phyloP scores from a whole-genome alignment of 2,888 invertebrate genomes.

The Orchesella flavescens region DNA sequence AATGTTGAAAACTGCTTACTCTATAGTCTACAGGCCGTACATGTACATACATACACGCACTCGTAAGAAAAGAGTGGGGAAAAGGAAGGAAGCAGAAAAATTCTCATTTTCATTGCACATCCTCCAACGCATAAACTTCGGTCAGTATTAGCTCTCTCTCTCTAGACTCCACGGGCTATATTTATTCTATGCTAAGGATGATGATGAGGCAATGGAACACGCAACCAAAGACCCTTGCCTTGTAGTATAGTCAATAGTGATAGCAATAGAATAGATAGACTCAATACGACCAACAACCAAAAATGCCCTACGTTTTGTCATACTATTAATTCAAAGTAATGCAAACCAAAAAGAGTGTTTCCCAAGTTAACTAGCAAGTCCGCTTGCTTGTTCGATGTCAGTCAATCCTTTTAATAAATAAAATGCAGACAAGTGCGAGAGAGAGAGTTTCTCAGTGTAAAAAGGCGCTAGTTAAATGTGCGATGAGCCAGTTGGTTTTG shows the following conservation, averaged over 20 bases:
- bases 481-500: constrained; percentile 27
- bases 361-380: neutral
- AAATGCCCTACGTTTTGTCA: constrained; percentile 27
- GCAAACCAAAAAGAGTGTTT: constrained; percentile 1
- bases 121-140: constrained; percentile 52
- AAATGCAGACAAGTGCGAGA: constrained; percentile 52
- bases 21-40: neutral
- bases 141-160: constrained; percentile 16
- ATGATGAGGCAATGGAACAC: constrained; percentile 1
- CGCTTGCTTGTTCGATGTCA: constrained; percentile 25
- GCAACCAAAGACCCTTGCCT: constrained; percentile 8
- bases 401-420: constrained; percentile 51
- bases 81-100: constrained; percentile 56
- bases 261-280: neutral
- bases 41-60: constrained; percentile 36
- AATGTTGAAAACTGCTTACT: constrained; percentile 17
- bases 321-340: constrained; percentile 4
- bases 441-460: constrained; percentile 3
- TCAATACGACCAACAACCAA: neutral
- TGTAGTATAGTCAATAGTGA: no score
- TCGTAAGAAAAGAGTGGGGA: constrained; percentile 21
- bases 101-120: constrained; percentile 60
- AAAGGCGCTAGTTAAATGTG: constrained; percentile 20
- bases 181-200: neutral
- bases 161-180: neutral